Evolutionary conservation across 2,888 invertebrate species (phyloP).

Genomic region (Linnaemya vulpina): DNA sequence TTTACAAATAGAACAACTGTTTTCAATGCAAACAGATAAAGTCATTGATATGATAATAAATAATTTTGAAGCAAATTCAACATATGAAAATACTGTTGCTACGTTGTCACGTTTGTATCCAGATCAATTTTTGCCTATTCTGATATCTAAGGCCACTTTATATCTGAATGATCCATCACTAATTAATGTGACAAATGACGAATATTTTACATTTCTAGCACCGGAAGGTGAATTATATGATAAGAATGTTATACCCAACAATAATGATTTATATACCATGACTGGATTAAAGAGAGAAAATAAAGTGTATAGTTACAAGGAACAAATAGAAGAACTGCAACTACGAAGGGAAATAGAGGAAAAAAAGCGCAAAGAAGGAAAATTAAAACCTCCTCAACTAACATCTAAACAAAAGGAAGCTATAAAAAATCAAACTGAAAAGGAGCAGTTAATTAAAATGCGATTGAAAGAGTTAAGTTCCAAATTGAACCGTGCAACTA

Average conservation of each 20-base stretch:
- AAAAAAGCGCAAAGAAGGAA: constrained; percentile 91
- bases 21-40: constrained; percentile 85
- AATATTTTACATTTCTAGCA: constrained; percentile 91
- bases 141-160: constrained; percentile 86
- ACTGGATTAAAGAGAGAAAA: constrained; percentile 94
- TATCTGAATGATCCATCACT: constrained; percentile 87
- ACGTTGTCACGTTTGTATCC: constrained; percentile 87
- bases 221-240: constrained; percentile 96
- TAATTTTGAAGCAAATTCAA: constrained; percentile 84
- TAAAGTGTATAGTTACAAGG: constrained; percentile 97
- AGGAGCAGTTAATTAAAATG: constrained; percentile 90
- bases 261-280: constrained; percentile 80
- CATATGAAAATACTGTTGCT: constrained; percentile 88
- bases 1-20: constrained; percentile 84
- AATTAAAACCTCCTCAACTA: constrained; percentile 88
- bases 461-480: constrained; percentile 86
- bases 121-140: constrained; percentile 86
- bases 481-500: constrained; percentile 78
- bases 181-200: constrained; percentile 89
- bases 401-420: constrained; percentile 96
- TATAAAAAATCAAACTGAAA: constrained; percentile 92
- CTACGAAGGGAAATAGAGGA: constrained; percentile 96
- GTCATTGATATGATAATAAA: constrained; percentile 86
- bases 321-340: constrained; percentile 97
- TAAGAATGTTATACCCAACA: constrained; percentile 88